These are phyloP conservation scores for Trogon surrucura DNA, from an alignment of 2,113 vertebrate species.

Conservation along the genomic window DNA sequence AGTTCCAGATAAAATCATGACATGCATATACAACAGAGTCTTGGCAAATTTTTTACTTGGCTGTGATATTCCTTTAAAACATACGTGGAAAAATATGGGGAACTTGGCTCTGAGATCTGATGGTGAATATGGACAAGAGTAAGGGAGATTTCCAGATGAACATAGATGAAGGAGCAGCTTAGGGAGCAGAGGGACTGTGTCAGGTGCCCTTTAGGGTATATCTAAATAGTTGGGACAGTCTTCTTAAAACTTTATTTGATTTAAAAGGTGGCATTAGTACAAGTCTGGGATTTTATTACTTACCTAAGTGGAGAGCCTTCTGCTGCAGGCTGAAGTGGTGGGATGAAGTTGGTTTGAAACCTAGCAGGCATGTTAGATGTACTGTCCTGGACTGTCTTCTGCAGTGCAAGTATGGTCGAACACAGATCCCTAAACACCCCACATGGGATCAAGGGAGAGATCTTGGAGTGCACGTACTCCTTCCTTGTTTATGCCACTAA, in stretches of 20 bases:
- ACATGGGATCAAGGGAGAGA: accelerated
- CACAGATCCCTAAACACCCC: background rate
- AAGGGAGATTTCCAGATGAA: background rate
- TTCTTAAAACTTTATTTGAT: background rate
- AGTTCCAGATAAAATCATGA: background rate
- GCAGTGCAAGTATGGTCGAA: accelerated
- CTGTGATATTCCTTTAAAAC: background rate
- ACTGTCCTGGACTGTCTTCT: background rate
- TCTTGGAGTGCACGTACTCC: accelerated
- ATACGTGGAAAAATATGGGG: background rate
- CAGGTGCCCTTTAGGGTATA: background rate
- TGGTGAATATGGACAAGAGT: background rate
- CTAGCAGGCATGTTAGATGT: accelerated
- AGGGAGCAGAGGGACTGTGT: background rate
- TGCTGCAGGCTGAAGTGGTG: background rate
- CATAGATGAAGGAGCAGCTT: background rate
- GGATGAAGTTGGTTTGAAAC: background rate
- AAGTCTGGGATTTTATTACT: background rate
- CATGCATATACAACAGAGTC: background rate
- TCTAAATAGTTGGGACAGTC: background rate
- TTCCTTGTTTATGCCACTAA: background rate
- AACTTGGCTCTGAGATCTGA: background rate
- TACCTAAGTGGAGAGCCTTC: background rate
- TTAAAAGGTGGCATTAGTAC: background rate
- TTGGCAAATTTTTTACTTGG: background rate